Base-by-base conservation (phyloP, 2,113 vertebrate species). In the Pao palembangensis region DNA sequence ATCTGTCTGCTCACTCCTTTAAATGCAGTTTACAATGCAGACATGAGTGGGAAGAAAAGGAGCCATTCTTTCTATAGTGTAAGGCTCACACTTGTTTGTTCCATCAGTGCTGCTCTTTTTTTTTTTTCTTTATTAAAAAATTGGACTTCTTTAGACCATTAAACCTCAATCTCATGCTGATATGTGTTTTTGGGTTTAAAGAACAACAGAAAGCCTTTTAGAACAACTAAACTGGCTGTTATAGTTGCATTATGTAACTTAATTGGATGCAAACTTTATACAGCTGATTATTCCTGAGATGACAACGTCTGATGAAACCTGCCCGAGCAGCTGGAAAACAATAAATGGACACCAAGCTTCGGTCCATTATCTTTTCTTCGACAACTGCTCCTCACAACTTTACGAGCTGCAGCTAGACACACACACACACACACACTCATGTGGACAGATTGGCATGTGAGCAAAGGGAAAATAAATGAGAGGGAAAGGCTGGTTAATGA, bases 401-500 rank as follows among this genome's bases (percentile, higher is more conserved):
- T 83, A 75, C 85, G 87, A 82, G 76, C 76, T 73, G 79, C 63
- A 65, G 71, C 83, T 67, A 80, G 2, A 6, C n/a, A 5, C 15
- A n/a, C 34, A 12, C 34, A 47, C 15, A 47, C 15, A n/a, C 15
- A 17, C 76, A 84, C 67, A 81, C 80, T 75, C 75, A 49, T 75
- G 71, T 84, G 88, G 87, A 90, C 86, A 69, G 84, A 79, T 83
- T 80, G 85, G 79, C 85, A 81, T 83, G 84, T 80, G 82, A 82
- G 80, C 78, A 79, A 57, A 71, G 73, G 61, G 76, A 85, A 88
- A 90, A 90, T 87, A 90, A 92, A 92, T 90, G 88, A 91, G 90
- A 89, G 73, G 86, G 89, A 87, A 89, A 89, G 85, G 71, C 67
- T 86, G 78, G 82, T 88, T 91, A 91, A 91, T 91, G 89, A 89